phyloP scores from a whole-genome alignment of 2,888 invertebrate species.

The Acanthoscelides obtectus region DNA sequence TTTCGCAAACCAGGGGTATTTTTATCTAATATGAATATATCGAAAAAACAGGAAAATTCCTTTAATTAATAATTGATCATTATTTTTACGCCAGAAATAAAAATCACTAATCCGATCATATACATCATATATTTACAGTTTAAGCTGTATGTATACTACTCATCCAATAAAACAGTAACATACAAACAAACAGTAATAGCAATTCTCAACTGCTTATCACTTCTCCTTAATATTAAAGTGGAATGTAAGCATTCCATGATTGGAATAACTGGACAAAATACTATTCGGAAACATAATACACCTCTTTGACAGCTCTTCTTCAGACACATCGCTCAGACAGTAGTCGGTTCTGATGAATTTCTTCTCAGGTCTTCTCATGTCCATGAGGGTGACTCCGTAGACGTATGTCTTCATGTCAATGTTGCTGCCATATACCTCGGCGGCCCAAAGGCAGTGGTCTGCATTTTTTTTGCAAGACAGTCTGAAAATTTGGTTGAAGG shows the following conservation, averaged over 20 bases:
- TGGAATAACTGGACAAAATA: constrained; percentile 32
- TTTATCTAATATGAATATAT: too few species aligned
- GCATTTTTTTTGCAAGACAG: constrained; percentile 31
- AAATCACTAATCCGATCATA: too few species aligned
- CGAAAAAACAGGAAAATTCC: too few species aligned
- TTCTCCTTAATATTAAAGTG: constrained; percentile 26
- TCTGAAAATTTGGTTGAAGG: constrained; percentile 33
- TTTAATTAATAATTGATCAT: too few species aligned
- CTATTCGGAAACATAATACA: constrained; percentile 35
- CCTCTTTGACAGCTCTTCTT: constrained; percentile 34
- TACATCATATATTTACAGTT: too few species aligned
- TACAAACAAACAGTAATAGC: too few species aligned
- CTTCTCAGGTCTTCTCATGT: constrained; percentile 32
- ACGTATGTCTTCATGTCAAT: constrained; percentile 30
- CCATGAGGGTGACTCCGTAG: constrained; percentile 34
- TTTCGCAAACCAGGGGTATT: too few species aligned
- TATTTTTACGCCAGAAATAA: too few species aligned
- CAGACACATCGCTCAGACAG: constrained; percentile 32
- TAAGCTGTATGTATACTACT: background rate
- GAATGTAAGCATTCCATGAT: constrained; percentile 29
- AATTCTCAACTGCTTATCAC: constrained; percentile 2
- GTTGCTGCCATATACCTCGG: constrained; percentile 31
- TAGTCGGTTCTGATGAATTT: constrained; percentile 34
- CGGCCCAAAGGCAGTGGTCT: constrained; percentile 36
- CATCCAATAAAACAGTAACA: constrained; percentile 1